Conservation (phyloP, 2,797 vertebrate species). For the Tapirus indicus region DNA sequence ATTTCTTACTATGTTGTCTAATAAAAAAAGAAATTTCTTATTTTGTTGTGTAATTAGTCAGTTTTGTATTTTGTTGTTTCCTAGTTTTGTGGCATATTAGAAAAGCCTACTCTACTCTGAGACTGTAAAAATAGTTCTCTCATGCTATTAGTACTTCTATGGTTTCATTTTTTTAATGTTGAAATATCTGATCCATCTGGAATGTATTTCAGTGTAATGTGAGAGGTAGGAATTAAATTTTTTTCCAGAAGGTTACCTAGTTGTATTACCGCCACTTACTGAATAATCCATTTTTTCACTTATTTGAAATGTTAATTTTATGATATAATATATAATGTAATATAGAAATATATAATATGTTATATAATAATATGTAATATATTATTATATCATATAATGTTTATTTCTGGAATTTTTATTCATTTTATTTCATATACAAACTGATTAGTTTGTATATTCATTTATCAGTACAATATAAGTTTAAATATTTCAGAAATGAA, state of each 20-base stretch:
- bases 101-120: background rate
- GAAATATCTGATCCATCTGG: background rate
- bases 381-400: background rate
- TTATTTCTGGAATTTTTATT: constrained; percentile 31
- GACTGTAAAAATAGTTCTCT: constrained; percentile 2
- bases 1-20: background rate
- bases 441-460: background rate
- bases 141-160: background rate
- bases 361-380: background rate
- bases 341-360: background rate
- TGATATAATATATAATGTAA: background rate
- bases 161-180: constrained; percentile 9
- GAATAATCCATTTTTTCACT: background rate
- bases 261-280: background rate
- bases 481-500: constrained; percentile 38
- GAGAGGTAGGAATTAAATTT: background rate
- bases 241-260: background rate
- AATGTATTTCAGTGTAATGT: background rate
- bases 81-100: background rate
- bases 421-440: background rate
- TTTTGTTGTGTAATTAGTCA: background rate
- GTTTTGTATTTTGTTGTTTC: background rate
- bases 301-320: constrained; percentile 46
- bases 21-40: background rate
- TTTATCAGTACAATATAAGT: background rate